Conservation (phyloP, 2,113 vertebrate genomes). For the Mola mola region DNA sequence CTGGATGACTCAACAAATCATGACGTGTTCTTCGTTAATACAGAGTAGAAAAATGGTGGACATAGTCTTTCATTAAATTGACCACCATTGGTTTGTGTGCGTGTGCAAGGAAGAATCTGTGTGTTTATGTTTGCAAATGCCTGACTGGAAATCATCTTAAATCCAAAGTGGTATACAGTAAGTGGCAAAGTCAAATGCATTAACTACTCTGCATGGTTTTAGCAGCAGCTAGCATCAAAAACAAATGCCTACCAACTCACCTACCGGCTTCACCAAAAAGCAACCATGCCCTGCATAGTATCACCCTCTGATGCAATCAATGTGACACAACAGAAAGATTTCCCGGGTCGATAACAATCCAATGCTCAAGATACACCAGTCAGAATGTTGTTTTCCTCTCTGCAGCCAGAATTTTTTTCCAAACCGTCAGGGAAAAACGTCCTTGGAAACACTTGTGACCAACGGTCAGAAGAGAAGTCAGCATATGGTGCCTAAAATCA, state of each 20-base stretch:
- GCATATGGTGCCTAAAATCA: slow-evolving; percentile 24
- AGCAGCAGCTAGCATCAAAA: neutral
- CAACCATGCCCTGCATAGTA: neutral
- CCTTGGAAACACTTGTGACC: slow-evolving; percentile 30
- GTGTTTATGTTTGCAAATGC: slow-evolving; percentile 1
- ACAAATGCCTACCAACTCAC: slow-evolving; percentile 38
- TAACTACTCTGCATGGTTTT: neutral
- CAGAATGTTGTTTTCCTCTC: neutral
- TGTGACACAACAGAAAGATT: neutral
- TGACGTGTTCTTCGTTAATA: slow-evolving; percentile 21
- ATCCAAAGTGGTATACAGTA: neutral
- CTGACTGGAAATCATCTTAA: slow-evolving; percentile 4
- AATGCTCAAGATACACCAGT: neutral
- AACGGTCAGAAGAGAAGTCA: slow-evolving; percentile 29
- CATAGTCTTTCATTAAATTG: neutral
- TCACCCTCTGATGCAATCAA: slow-evolving; percentile 3
- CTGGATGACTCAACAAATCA: slow-evolving; percentile 48
- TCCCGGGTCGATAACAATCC: neutral
- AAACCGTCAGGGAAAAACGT: slow-evolving; percentile 25
- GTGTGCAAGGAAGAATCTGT: too few relatives aligned
- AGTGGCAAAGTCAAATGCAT: slow-evolving; percentile 19
- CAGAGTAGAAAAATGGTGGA: slow-evolving; percentile 21
- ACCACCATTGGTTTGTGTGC: too few relatives aligned
- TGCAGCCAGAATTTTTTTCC: slow-evolving; percentile 1
- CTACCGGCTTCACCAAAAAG: slow-evolving; percentile 41